A percentile compares a stretch with the other conserved stretches of the same genome.
phyloP scores from a whole-genome alignment of 1,140 invertebrate species.

The Heterodera schachtii region DNA sequence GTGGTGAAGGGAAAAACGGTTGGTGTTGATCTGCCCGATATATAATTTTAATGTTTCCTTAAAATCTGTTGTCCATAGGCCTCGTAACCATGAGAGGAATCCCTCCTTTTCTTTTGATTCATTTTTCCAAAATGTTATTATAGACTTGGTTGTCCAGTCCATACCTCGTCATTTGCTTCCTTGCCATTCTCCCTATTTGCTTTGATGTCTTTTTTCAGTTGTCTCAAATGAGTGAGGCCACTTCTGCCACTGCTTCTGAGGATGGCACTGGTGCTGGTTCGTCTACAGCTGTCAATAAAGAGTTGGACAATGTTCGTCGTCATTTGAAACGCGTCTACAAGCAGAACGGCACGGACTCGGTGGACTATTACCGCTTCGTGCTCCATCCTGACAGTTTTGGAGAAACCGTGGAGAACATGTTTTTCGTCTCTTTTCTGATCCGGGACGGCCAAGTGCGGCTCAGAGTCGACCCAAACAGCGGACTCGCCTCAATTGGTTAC shows the following conservation, averaged over 20 bases:
- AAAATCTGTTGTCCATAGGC: too few relatives aligned
- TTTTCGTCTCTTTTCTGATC: slow-evolving; percentile 36
- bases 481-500: not conserved
- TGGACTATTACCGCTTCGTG: slow-evolving; percentile 38
- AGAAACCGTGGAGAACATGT: slow-evolving; percentile 39
- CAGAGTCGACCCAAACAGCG: slow-evolving; percentile 19
- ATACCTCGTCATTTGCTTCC: too few relatives aligned
- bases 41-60: too few relatives aligned
- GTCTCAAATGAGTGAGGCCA: slow-evolving; percentile 16
- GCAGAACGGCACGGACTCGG: slow-evolving; percentile 17
- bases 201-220: not conserved
- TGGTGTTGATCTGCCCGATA: not conserved
- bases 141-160: too few relatives aligned
- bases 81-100: too few relatives aligned
- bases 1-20: slow-evolving; percentile 27
- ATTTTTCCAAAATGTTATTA: too few relatives aligned
- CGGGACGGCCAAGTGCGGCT: slow-evolving; percentile 28
- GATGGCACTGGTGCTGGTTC: not conserved
- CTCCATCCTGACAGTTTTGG: slow-evolving; percentile 36
- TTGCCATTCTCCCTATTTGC: slow-evolving; percentile 3
- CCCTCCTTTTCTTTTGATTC: too few relatives aligned
- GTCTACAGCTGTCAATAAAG: slow-evolving; percentile 18
- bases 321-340: slow-evolving; percentile 27
- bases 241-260: not conserved
- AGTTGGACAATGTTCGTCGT: slow-evolving; percentile 31